Evolutionary conservation across 2,113 vertebrate species (phyloP), one percentile per base, ranked within the genome.

Genomic region (Balaeniceps rex): DNA sequence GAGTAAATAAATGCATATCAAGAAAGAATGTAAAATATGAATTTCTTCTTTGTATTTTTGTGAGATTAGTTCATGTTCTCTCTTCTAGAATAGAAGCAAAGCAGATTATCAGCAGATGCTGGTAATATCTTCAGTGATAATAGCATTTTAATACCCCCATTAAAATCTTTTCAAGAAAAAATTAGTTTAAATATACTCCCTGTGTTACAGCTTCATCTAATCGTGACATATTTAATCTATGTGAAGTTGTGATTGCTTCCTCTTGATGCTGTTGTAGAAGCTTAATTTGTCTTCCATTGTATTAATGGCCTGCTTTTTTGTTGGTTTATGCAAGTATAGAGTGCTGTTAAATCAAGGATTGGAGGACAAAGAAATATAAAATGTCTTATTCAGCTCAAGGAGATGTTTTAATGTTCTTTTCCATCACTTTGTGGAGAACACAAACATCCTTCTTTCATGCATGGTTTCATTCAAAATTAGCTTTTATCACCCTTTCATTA

Each of bases 401-500:
- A 94, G 42, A 88, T 60, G 6, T 83, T 90, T 85, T 77, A 85
- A 61, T 90, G 28, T 77, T 93, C 44, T 82, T 86, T 88, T 85
- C 52, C 24, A 47, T 46, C 21, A 74, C 19, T 83, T 88, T 6
- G 34, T 33, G 64, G 47, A 88, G 66, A 93, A 77, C 63, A 85
- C 19, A 60, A 72, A 25, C 36, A 86, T 58, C 40, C 34, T 83
- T 92, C 71, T 86, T 94, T 94, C 79, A 96, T 86, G 75, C 88
- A 65, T 16, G 75, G 8, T 28, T 97, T 92, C 12, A 33, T 68
- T 93, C 49, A 90, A 92, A 95, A 95, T 93, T 85, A 88, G 40
- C 24, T 92, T 88, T 74, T 88, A 88, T 93, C 49, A 52, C 61
- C 14, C 63, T 83, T 88, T 83, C 63, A 80, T 94, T 97, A 94